Conservation (phyloP, 2,888 invertebrate species). For the Rotaria socialis region DNA sequence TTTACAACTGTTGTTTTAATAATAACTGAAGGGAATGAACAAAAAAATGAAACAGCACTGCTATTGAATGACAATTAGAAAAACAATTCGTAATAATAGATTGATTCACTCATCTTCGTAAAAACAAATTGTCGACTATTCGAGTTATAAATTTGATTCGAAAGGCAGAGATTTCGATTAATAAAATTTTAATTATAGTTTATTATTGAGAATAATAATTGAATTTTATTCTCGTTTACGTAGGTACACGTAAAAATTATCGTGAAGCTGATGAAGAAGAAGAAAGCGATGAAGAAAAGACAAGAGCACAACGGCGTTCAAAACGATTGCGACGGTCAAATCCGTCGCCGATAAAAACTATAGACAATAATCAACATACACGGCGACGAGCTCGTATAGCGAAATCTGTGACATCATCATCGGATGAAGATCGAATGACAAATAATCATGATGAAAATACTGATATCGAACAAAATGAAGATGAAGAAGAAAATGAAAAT, state of each 20-base stretch:
- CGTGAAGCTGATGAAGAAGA: conserved; percentile 4
- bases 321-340: conserved; percentile 13
- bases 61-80: too few species aligned
- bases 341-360: not conserved
- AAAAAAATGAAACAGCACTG: too few species aligned
- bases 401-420: not conserved
- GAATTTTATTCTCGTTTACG: too few species aligned
- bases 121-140: too few species aligned
- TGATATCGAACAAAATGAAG: not conserved
- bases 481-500: not conserved
- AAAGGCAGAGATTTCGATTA: too few species aligned
- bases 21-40: too few species aligned
- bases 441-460: not conserved
- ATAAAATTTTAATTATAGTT: too few species aligned
- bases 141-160: too few species aligned
- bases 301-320: not conserved
- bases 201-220: too few species aligned
- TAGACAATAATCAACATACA: not conserved
- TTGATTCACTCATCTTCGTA: too few species aligned
- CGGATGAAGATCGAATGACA: not conserved
- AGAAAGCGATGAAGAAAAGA: not conserved
- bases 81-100: too few species aligned
- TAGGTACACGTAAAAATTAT: not conserved
- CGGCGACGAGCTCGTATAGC: not conserved
- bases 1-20: too few species aligned